These are phyloP conservation scores for Scaeva pyrastri DNA, from an alignment of 2,888 invertebrate genomes.

Conservation along the genomic window DNA sequence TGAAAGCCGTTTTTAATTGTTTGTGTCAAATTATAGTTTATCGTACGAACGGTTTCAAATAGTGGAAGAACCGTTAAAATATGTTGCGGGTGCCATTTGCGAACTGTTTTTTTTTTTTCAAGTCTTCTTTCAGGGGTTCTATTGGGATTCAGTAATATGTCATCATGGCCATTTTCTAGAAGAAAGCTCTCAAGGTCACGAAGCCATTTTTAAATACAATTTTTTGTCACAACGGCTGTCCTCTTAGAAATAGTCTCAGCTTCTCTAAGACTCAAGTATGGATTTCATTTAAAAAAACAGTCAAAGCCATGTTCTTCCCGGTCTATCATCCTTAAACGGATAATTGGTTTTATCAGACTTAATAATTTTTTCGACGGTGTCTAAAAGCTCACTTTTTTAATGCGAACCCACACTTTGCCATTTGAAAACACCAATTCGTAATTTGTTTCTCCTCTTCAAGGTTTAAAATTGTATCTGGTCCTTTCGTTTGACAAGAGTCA, in stretches of 20 bases:
- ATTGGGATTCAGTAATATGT: background rate
- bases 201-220: too few relatives aligned
- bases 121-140: background rate
- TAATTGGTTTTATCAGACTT: background rate
- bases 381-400: background rate
- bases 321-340: background rate
- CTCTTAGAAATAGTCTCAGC: slow-evolving; percentile 3
- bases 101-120: too few relatives aligned
- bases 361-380: background rate
- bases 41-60: background rate
- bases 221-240: background rate
- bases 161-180: too few relatives aligned
- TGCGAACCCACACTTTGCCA: too few relatives aligned
- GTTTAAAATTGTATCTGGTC: too few relatives aligned
- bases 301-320: slow-evolving; percentile 7
- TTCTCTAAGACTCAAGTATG: slow-evolving; percentile 10
- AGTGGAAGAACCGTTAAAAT: background rate
- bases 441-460: too few relatives aligned
- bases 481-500: too few relatives aligned
- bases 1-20: background rate
- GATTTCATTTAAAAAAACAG: slow-evolving; percentile 26
- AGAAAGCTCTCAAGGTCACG: too few relatives aligned
- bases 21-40: background rate
- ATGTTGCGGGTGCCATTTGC: background rate
- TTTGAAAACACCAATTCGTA: too few relatives aligned